A percentile compares a stretch with the other conserved stretches of the same genome.
Conservation (phyloP, 2,888 invertebrate genomes). For the Barypeithes pellucidus region DNA sequence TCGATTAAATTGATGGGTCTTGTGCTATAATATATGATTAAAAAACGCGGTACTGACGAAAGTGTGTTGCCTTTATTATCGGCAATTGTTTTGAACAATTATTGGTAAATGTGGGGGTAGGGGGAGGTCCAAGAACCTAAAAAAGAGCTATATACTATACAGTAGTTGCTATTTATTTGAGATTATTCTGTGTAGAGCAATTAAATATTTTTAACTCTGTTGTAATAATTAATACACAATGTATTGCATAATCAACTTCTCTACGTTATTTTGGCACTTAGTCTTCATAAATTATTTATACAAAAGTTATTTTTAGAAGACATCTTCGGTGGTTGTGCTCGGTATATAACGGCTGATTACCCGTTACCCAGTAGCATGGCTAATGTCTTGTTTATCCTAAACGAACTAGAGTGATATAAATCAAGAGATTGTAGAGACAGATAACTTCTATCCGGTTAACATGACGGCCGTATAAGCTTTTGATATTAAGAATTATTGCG, state of each 20-base stretch:
- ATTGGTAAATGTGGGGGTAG: too few species aligned
- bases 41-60: too few species aligned
- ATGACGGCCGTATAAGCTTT: background rate
- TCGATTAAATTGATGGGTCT: too few species aligned
- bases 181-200: too few species aligned
- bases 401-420: constrained; percentile 5
- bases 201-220: too few species aligned
- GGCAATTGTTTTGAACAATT: too few species aligned
- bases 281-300: background rate
- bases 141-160: too few species aligned
- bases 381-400: constrained; percentile 11
- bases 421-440: constrained; percentile 4
- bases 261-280: constrained; percentile 3
- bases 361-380: constrained; percentile 11
- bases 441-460: constrained; percentile 5
- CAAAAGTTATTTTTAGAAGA: constrained; percentile 6
- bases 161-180: too few species aligned
- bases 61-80: too few species aligned
- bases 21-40: too few species aligned
- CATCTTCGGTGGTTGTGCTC: constrained; percentile 10
- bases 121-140: too few species aligned
- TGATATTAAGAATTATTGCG: background rate
- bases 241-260: background rate
- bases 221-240: too few species aligned
- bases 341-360: constrained; percentile 11